Evolutionary conservation across 2,113 vertebrate genomes (phyloP), one percentile per base, ranked within the genome.

Genomic region (Zapus hudsonius): DNA sequence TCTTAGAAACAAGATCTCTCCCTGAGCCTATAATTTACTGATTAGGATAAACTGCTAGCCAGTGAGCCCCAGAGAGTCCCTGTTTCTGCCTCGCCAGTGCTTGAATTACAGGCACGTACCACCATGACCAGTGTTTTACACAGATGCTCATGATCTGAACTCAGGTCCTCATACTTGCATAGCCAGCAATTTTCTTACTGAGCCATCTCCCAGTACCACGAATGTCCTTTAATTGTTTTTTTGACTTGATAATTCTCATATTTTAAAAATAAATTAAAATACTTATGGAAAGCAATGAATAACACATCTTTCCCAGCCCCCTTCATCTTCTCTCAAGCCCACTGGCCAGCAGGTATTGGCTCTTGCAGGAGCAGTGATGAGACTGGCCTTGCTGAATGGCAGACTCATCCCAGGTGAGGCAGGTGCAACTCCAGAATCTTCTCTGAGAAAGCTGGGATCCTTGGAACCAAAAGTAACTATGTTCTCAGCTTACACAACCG

Each of bases 401-500:
- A 52, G 57, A 27, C 66, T 20, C 40, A 7, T 11, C 44, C 64
- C 44, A 5, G 3, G 15, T 0, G 22, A 72, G 78, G 57, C 55
- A 40, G 69, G 63, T 52, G 67, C 27, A 33, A n/a, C 61, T 59
- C 92, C 57, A 90, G 69, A 29, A n/a, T 20, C 70, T 66, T 88
- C 11, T 36, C 40, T 59, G 83, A 8, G 83, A 84, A 74, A 78
- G 66, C 57, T 80, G 74, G 85, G 27, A 3, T 69, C 73, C 69
- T 25, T 2, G 33, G 84, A 87, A 25, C 55, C 19, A 5, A 27
- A 31, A 31, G 61, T 22, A 64, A 7, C 47, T 47, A 12, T n/a
- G 64, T 81, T 67, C 84, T 95, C 29, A 25, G 81, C 59, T 70
- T 66, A 33, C 42, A 86, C 33, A 84, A 66, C 55, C 83, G 31